These are phyloP conservation scores for Hipposideros larvatus DNA, from an alignment of 2,797 vertebrate species.

Conservation along the genomic window DNA sequence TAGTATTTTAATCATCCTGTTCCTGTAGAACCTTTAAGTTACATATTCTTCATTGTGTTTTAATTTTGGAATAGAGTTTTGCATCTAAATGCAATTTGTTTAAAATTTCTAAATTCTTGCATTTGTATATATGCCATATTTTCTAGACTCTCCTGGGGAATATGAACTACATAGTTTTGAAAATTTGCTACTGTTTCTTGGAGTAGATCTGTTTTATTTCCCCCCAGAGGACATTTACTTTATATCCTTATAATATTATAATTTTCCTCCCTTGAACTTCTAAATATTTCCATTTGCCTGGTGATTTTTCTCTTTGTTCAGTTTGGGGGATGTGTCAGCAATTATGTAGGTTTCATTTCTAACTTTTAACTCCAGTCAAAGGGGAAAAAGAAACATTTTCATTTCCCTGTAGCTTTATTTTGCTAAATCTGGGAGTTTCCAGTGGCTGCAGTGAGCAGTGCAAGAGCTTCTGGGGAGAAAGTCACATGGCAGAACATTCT, in stretches of 20 bases:
- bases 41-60: neutral
- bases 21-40: neutral
- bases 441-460: neutral
- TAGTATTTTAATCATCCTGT: slow-evolving; percentile 6
- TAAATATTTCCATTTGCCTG: slow-evolving; percentile 33
- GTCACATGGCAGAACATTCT: neutral
- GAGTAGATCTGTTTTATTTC: neutral
- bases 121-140: neutral
- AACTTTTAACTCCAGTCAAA: slow-evolving; percentile 17
- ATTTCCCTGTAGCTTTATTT: neutral
- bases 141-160: neutral
- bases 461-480: neutral
- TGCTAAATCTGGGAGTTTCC: neutral
- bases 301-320: slow-evolving; percentile 38
- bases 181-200: neutral
- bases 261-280: neutral
- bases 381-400: neutral
- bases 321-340: neutral
- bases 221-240: neutral
- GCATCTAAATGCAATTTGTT: neutral
- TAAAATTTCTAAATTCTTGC: neutral
- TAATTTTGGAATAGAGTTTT: slow-evolving; percentile 34
- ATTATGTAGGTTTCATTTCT: neutral
- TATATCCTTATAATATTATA: neutral
- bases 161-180: slow-evolving; percentile 24